These are phyloP conservation scores for Ornithoptera alexandrae DNA, from an alignment of 2,888 invertebrate species.

Conservation along the genomic window DNA sequence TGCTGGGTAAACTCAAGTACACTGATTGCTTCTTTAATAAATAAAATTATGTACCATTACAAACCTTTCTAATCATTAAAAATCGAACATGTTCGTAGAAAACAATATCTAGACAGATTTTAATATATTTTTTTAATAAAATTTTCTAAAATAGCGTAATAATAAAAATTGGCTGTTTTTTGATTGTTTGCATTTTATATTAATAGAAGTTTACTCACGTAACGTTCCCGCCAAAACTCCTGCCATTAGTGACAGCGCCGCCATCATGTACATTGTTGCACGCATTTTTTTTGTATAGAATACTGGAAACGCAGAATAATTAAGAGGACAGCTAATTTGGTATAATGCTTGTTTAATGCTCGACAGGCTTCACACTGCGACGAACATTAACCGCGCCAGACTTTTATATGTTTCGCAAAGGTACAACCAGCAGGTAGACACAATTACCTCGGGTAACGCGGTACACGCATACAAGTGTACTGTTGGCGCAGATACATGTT, in stretches of 20 bases:
- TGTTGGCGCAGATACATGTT: neutral
- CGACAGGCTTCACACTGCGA: constrained; percentile 26
- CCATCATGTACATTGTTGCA: constrained; percentile 48
- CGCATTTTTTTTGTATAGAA: constrained; percentile 44
- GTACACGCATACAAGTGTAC: constrained; percentile 2
- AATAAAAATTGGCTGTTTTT: no score
- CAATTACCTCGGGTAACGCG: constrained; percentile 5
- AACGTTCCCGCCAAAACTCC: constrained; percentile 46
- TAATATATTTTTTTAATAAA: no score
- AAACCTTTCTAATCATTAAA: no score
- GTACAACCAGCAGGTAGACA: constrained; percentile 7
- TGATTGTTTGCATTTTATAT: no score
- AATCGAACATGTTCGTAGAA: no score
- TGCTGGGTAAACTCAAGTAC: no score
- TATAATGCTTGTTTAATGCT: constrained; percentile 4
- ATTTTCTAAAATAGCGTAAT: no score
- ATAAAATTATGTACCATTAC: no score
- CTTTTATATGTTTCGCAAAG: constrained; percentile 30
- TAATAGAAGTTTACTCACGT: constrained; percentile 48
- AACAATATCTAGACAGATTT: no score
- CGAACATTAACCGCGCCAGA: constrained; percentile 21
- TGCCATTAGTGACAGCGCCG: constrained; percentile 41
- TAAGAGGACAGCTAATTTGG: constrained; percentile 7
- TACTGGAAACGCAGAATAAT: neutral
- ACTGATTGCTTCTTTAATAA: no score